Evolutionary conservation across 2,797 vertebrate species (phyloP).

Genomic region (Sebastes vulpes): DNA sequence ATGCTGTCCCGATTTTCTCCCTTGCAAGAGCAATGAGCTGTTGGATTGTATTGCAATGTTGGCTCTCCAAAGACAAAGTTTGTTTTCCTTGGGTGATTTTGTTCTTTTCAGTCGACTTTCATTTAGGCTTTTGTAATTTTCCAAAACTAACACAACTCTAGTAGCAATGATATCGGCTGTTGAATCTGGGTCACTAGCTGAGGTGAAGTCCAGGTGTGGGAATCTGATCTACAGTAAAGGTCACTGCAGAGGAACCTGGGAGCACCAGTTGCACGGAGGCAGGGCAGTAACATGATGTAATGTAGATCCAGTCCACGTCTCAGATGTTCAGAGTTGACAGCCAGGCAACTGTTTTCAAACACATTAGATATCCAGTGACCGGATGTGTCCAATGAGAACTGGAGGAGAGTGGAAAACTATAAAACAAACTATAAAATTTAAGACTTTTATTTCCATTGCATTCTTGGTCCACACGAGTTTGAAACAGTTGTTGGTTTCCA

Average conservation of each 20-base stretch:
- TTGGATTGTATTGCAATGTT: not conserved
- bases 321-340: constrained; percentile 22
- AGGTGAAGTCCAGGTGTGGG: constrained; percentile 19
- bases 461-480: not conserved
- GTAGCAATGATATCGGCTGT: not conserved
- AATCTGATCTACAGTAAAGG: constrained; percentile 11
- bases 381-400: constrained; percentile 22
- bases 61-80: constrained; percentile 20
- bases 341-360: constrained; percentile 20
- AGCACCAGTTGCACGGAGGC: not conserved
- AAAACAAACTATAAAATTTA: constrained; percentile 9
- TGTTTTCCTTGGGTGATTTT: constrained; percentile 37
- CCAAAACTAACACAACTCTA: constrained; percentile 1
- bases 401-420: constrained; percentile 20
- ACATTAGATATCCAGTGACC: constrained; percentile 15
- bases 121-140: constrained; percentile 30
- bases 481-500: not conserved
- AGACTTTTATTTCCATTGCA: constrained; percentile 1
- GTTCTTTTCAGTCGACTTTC: constrained; percentile 18
- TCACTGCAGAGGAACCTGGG: not conserved
- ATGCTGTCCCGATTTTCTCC: constrained; percentile 28
- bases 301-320: constrained; percentile 5
- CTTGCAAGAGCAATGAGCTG: constrained; percentile 21
- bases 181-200: constrained; percentile 7
- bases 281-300: constrained; percentile 13